Evolutionary conservation across 2,113 vertebrate species (phyloP).

Genomic region (Australoheros scitulus): DNA sequence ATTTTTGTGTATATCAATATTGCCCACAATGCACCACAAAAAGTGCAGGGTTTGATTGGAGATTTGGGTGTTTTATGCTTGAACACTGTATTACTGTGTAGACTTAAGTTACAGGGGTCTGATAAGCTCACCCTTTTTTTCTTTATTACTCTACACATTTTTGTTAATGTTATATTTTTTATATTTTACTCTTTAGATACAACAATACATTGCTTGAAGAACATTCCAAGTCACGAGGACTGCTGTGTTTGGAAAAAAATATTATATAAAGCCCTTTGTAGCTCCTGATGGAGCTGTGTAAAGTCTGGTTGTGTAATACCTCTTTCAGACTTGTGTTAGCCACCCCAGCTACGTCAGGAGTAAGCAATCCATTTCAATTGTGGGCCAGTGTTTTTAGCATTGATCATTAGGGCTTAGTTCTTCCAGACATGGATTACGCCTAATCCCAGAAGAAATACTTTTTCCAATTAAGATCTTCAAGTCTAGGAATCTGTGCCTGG

Average conservation of each 20-base stretch:
- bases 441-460: background rate
- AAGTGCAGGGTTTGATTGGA: background rate
- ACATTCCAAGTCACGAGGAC: background rate
- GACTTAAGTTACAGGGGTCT: background rate
- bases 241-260: background rate
- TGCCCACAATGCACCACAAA: background rate
- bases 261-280: background rate
- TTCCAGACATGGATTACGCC: slow-evolving; percentile 3
- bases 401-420: background rate
- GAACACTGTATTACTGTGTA: background rate
- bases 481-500: background rate
- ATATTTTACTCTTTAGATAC: background rate
- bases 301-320: background rate
- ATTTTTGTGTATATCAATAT: too few relatives aligned
- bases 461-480: slow-evolving; percentile 4
- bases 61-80: background rate
- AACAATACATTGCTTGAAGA: background rate
- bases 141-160: background rate
- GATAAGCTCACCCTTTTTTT: background rate
- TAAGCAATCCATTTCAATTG: background rate
- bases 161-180: background rate
- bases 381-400: background rate
- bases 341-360: background rate
- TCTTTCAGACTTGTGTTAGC: background rate
- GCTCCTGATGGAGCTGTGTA: background rate